These are phyloP conservation scores for Sciaenops ocellatus DNA, from an alignment of 2,797 vertebrate genomes.

Conservation along the genomic window DNA sequence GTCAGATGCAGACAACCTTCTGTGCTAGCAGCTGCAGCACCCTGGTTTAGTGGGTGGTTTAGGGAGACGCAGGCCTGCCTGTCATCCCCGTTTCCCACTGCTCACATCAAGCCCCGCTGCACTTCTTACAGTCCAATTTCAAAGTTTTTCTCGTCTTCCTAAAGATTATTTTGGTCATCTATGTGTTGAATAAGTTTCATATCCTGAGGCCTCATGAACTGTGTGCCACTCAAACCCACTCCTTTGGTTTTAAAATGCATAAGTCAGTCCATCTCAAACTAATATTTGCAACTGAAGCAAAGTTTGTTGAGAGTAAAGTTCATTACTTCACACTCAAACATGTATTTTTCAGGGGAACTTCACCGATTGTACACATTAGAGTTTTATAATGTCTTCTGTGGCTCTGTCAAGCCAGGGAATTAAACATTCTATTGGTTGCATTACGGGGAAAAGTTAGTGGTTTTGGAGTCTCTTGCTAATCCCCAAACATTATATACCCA, in stretches of 20 bases:
- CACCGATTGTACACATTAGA: not conserved
- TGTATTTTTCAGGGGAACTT: not conserved
- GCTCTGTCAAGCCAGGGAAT: not conserved
- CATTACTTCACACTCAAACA: not conserved
- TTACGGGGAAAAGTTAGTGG: not conserved
- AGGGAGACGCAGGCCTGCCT: constrained; percentile 37
- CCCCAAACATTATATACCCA: no score
- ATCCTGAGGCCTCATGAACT: constrained; percentile 20
- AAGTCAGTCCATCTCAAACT: not conserved
- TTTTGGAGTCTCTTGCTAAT: not conserved
- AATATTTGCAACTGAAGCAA: constrained; percentile 22
- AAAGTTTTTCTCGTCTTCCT: not conserved
- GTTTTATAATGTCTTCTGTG: constrained; percentile 5
- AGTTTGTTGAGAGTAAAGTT: constrained; percentile 11
- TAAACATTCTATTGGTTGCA: not conserved
- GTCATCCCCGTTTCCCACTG: constrained; percentile 32
- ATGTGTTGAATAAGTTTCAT: constrained; percentile 25
- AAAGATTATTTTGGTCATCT: constrained; percentile 29
- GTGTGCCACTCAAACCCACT: constrained; percentile 29
- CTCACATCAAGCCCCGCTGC: constrained; percentile 34
- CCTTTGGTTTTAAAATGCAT: constrained; percentile 27
- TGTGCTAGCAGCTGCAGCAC: constrained; percentile 55
- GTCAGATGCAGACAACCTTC: constrained; percentile 65
- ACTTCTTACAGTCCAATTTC: constrained; percentile 30
- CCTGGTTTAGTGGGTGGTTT: constrained; percentile 63